Percentiles rank a stretch among this genome's conserved stretches.
phyloP scores from a whole-genome alignment of 2,797 vertebrate species.

The Sebastes matsubarae region DNA sequence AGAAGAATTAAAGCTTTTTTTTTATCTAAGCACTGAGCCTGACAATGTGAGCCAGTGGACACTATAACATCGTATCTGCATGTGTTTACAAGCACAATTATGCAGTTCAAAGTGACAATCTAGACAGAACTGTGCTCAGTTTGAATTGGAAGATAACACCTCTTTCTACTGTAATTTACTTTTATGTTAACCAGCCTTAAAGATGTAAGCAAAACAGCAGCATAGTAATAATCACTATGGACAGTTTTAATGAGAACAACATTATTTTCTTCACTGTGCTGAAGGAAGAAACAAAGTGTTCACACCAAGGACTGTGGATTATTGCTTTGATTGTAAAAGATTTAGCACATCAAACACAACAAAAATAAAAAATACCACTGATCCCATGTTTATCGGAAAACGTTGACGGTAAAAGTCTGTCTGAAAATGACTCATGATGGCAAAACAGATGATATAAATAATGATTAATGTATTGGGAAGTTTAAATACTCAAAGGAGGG shows the following conservation, averaged over 20 bases:
- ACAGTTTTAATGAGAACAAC: not conserved
- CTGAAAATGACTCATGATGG: not conserved
- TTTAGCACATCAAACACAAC: not conserved
- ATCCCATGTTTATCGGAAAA: not conserved
- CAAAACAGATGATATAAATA: not conserved
- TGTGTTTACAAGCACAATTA: not conserved
- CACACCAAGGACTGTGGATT: not conserved
- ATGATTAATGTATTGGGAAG: not conserved
- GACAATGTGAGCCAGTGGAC: not conserved
- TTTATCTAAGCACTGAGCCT: not conserved
- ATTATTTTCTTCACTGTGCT: not conserved
- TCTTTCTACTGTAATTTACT: not conserved
- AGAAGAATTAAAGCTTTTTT: not conserved
- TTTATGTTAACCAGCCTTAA: not conserved
- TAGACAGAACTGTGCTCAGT: too few relatives aligned
- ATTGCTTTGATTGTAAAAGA: not conserved
- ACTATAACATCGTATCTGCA: not conserved
- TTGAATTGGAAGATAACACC: too few relatives aligned
- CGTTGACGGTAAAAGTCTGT: not conserved
- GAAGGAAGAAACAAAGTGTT: not conserved
- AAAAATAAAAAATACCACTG: not conserved
- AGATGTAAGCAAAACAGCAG: not conserved
- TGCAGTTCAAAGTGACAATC: not conserved
- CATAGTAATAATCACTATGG: not conserved
- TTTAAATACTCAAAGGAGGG: not conserved